Evolutionary conservation across 2,113 vertebrate genomes (phyloP).

Genomic region (Cynopterus brachyotis): DNA sequence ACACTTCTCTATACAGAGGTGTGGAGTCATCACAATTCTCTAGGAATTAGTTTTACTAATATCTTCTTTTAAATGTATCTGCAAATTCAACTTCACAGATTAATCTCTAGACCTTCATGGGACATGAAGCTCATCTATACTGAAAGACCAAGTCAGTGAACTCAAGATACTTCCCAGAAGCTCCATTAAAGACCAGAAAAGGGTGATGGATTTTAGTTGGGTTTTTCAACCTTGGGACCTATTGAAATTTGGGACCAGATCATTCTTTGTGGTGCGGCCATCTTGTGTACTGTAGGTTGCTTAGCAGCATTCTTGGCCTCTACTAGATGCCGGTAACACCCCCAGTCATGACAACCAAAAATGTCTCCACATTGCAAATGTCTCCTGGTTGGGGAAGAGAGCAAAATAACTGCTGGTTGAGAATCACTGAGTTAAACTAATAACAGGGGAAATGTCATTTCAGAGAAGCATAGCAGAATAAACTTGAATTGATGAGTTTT

Average conservation of each 20-base stretch:
- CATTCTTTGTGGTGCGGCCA: background rate
- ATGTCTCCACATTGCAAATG: background rate
- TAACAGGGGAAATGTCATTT: background rate
- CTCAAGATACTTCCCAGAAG: background rate
- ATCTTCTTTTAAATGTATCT: background rate
- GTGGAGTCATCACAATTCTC: background rate
- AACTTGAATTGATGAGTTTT: background rate
- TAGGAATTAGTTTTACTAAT: background rate
- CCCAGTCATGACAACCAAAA: background rate
- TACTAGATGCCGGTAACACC: background rate
- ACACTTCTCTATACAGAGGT: background rate
- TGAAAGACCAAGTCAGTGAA: background rate
- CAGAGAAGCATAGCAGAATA: background rate
- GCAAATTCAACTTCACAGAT: background rate
- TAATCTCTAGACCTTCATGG: background rate
- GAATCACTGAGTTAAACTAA: background rate
- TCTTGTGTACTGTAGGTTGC: background rate
- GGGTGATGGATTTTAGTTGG: background rate
- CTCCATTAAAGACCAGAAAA: background rate
- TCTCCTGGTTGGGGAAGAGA: background rate
- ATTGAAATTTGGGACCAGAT: background rate
- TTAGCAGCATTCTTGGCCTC: background rate
- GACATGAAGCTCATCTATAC: background rate
- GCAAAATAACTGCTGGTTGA: background rate
- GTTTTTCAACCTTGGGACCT: background rate